A percentile compares a stretch with the other conserved stretches of the same genome.
These are phyloP conservation scores for Mythimna ferrago DNA, from an alignment of 2,888 invertebrate genomes.

Conservation along the genomic window DNA sequence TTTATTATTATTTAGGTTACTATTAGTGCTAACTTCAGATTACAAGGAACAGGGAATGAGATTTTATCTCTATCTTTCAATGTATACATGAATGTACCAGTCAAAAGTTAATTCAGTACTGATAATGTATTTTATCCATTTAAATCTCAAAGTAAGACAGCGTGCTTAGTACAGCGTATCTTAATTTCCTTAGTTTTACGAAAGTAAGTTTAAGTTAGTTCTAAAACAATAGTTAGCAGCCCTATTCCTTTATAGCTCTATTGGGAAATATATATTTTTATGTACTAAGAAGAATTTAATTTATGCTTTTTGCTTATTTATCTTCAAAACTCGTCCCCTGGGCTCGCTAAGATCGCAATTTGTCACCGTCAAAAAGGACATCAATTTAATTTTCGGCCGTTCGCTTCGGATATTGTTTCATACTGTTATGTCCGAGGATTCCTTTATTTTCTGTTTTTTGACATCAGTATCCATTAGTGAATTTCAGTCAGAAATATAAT, in stretches of 20 bases:
- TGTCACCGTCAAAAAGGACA: conserved; percentile 59
- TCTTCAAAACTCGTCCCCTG: conserved; percentile 54
- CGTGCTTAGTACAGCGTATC: no score
- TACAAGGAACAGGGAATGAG: no score
- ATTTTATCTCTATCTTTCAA: no score
- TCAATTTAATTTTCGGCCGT: conserved; percentile 49
- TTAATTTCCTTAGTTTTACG: no score
- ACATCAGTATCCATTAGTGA: conserved; percentile 10
- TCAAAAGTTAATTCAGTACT: no score
- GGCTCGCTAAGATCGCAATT: conserved; percentile 49
- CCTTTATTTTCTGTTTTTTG: conserved; percentile 14
- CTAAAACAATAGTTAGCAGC: conserved; percentile 19
- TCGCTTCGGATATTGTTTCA: conserved; percentile 27
- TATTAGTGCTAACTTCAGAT: no score
- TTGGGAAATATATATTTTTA: conserved; percentile 64
- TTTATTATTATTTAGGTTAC: no score
- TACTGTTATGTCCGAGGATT: conserved; percentile 11
- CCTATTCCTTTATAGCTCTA: conserved; percentile 57
- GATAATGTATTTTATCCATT: no score
- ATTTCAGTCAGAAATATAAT: neutral
- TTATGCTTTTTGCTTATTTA: conserved; percentile 59
- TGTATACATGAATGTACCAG: no score
- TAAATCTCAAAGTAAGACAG: no score
- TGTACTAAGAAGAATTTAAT: conserved; percentile 59
- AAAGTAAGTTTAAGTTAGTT: no score